Evolutionary conservation across 2,113 vertebrate genomes (phyloP).

Genomic region (Neolamprologus cancellatus): DNA sequence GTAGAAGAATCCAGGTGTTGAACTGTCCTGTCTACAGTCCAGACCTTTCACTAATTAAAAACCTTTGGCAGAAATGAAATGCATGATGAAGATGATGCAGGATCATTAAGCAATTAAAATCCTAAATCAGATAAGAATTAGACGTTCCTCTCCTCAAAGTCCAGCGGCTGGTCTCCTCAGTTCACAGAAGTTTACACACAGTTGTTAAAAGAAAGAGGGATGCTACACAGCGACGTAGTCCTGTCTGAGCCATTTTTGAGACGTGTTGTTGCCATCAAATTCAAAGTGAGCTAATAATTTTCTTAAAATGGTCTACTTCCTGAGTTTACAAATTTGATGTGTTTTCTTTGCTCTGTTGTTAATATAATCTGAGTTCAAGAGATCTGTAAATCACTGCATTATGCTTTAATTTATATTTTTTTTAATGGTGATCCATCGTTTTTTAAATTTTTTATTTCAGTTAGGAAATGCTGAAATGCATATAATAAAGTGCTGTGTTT

Average conservation of each 20-base stretch:
- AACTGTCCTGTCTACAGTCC: neutral
- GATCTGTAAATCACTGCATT: neutral
- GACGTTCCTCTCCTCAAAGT: neutral
- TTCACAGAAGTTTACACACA: neutral
- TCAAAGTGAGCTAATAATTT: neutral
- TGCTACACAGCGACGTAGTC: neutral
- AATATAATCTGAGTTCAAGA: neutral
- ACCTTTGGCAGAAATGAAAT: neutral
- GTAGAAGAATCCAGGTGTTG: neutral
- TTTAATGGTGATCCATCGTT: neutral
- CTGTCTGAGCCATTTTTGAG: neutral
- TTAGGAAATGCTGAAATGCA: neutral
- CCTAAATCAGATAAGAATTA: neutral
- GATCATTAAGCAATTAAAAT: too few species aligned
- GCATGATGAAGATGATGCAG: neutral
- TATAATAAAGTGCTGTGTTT: neutral
- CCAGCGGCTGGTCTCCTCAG: neutral
- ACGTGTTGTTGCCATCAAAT: neutral
- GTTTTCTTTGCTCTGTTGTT: neutral
- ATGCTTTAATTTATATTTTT: neutral
- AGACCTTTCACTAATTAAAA: neutral
- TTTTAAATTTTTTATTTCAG: rapidly evolving
- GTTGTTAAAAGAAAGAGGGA: neutral
- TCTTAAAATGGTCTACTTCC: neutral
- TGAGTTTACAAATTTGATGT: neutral